Evolutionary conservation across 2,797 vertebrate genomes (phyloP).

Genomic region (Rhinogobio ventralis): DNA sequence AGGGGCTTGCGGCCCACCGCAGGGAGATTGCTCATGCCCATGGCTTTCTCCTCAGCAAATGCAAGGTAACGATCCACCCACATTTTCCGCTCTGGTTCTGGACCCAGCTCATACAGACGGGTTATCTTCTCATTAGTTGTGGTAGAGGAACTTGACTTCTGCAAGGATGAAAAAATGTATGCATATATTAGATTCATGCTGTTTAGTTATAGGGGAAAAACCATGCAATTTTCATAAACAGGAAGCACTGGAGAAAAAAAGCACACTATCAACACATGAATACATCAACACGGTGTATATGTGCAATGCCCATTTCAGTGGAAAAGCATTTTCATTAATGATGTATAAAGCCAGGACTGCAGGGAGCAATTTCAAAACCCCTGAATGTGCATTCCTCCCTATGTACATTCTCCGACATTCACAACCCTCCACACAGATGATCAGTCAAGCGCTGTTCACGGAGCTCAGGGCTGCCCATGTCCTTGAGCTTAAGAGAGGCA

Average conservation of each 20-base stretch:
- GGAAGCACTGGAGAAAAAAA: background rate
- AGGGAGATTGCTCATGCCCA: conserved; percentile 97
- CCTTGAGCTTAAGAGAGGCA: background rate
- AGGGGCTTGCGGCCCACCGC: conserved; percentile 97
- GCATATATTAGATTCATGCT: background rate
- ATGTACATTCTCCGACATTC: background rate
- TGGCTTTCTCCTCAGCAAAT: conserved; percentile 95
- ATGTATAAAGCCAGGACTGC: conserved; percentile 41
- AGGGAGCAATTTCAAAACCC: conserved; percentile 40
- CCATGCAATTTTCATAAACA: background rate
- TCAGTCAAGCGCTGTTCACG: conserved; percentile 15
- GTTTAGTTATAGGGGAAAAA: background rate
- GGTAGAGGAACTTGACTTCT: conserved; percentile 98
- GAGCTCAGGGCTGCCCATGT: background rate
- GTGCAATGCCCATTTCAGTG: conserved; percentile 36
- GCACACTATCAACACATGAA: background rate
- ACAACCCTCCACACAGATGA: conserved; percentile 1
- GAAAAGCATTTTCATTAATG: conserved; percentile 48
- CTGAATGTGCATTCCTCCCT: conserved; percentile 21
- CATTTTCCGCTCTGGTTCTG: conserved; percentile 96
- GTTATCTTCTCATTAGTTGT: conserved; percentile 99
- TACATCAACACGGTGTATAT: conserved; percentile 6
- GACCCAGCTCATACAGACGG: conserved; percentile 95
- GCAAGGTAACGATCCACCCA: conserved; percentile 97
- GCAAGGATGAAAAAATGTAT: conserved; percentile 53